Percentiles rank a stretch among this genome's conserved stretches.
phyloP scores from a whole-genome alignment of 92 coral and sea anemone species.

The Phenganax stokvisi region DNA sequence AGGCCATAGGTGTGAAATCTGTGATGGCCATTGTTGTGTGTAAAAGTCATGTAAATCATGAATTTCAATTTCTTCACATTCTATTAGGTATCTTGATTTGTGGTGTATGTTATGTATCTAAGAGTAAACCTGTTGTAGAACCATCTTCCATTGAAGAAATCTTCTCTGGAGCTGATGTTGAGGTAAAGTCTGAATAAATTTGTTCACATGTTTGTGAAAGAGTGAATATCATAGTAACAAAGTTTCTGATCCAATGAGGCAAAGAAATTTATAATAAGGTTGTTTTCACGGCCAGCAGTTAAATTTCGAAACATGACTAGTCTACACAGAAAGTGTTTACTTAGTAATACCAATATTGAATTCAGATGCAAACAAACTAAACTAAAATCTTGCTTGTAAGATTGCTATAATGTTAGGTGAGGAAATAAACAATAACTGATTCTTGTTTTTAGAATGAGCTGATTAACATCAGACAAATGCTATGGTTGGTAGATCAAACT shows the following conservation, averaged over 20 bases:
- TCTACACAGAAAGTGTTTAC: background rate
- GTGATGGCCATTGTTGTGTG: background rate
- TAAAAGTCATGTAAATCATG: background rate
- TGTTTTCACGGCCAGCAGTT: too few relatives aligned
- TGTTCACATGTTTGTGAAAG: background rate
- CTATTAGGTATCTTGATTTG: constrained; percentile 53
- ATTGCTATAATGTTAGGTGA: background rate
- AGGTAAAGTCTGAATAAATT: constrained; percentile 23
- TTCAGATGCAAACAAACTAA: too few relatives aligned
- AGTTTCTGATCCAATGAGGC: too few relatives aligned
- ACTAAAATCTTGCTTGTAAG: background rate
- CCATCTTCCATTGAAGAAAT: constrained; percentile 33
- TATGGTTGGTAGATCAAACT: constrained; percentile 5
- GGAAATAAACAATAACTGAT: background rate
- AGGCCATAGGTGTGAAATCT: background rate
- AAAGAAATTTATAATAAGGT: too few relatives aligned
- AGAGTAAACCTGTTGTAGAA: constrained; percentile 26
- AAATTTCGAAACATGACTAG: too few relatives aligned
- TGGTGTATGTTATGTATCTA: constrained; percentile 54
- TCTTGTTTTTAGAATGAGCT: constrained; percentile 22
- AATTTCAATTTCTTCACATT: background rate
- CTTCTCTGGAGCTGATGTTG: constrained; percentile 19
- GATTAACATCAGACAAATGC: constrained; percentile 13
- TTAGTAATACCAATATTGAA: background rate
- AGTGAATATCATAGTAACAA: too few relatives aligned